Conservation (phyloP, 1,140 invertebrate species). For the Heliothis virescens region DNA sequence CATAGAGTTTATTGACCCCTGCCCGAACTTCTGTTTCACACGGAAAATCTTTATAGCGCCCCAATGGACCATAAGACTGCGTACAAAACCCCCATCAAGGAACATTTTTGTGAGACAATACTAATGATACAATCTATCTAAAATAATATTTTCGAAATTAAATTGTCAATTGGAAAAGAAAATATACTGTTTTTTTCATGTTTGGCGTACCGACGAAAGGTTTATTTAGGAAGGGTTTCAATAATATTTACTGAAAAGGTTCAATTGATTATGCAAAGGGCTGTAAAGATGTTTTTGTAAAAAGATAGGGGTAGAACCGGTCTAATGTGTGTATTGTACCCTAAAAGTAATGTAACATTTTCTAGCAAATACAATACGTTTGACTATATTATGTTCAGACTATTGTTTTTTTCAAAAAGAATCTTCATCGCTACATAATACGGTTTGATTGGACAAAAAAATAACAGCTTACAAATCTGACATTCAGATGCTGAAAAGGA, state of each 20-base stretch:
- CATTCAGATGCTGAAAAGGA: constrained; percentile 43
- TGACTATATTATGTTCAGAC: neutral
- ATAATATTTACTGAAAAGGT: constrained; percentile 14
- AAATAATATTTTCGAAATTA: neutral
- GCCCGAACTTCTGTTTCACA: neutral
- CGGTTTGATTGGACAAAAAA: constrained; percentile 10
- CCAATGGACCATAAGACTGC: neutral
- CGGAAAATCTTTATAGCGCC: constrained; percentile 11
- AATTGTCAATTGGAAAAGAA: constrained; percentile 8
- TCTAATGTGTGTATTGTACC: neutral
- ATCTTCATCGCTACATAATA: neutral
- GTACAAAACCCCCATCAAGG: neutral
- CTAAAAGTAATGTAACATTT: neutral
- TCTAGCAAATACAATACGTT: neutral
- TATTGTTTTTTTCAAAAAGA: neutral
- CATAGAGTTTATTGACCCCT: constrained; percentile 15
- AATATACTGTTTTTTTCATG: neutral
- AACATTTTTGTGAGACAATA: neutral
- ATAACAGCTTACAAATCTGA: constrained; percentile 10
- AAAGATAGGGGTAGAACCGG: neutral
- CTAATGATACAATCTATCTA: neutral
- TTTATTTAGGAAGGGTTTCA: constrained; percentile 12
- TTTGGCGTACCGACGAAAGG: neutral
- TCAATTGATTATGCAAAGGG: neutral
- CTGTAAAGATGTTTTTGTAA: constrained; percentile 11